Conservation (phyloP, 2,888 invertebrate species). For the Napeogenes inachia region DNA sequence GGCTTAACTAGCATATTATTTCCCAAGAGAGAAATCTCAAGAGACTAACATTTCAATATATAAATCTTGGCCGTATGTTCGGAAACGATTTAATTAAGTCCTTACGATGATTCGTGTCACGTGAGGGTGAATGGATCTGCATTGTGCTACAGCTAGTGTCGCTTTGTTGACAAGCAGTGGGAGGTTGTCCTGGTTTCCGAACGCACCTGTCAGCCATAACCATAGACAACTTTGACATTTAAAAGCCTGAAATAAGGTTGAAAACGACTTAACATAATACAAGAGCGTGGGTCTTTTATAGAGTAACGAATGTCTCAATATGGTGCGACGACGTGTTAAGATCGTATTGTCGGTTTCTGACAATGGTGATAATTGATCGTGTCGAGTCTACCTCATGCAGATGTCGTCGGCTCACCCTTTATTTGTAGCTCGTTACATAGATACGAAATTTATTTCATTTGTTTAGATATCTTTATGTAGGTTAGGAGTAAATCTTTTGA, state of each 20-base stretch:
- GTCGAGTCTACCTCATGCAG: conserved; percentile 58
- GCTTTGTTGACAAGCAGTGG: conserved; percentile 70
- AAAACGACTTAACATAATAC: conserved; percentile 19
- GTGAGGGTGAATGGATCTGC: conserved; percentile 59
- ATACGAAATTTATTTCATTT: conserved; percentile 55
- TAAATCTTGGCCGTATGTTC: conserved; percentile 56
- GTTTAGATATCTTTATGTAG: conserved; percentile 52
- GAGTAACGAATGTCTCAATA: conserved; percentile 49
- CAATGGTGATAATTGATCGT: conserved; percentile 72
- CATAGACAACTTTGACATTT: conserved; percentile 42
- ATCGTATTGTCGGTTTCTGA: conserved; percentile 55
- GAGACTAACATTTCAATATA: conserved; percentile 37
- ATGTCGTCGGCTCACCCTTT: conserved; percentile 62
- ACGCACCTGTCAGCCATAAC: conserved; percentile 63
- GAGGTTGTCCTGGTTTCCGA: conserved; percentile 62
- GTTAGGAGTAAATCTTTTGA: conserved; percentile 55
- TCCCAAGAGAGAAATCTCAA: conserved; percentile 27
- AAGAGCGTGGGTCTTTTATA: conserved; percentile 43
- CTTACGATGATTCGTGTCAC: conserved; percentile 57
- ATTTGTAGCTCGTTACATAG: conserved; percentile 46
- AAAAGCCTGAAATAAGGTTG: conserved; percentile 40
- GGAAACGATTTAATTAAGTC: conserved; percentile 72
- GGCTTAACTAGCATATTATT: not conserved
- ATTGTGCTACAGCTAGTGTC: conserved; percentile 45
- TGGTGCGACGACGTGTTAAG: conserved; percentile 56